These are phyloP conservation scores for Catostylus mosaicus DNA, from an alignment of 30 jellyfish, hydroid and myxozoan genomes.

Conservation along the genomic window DNA sequence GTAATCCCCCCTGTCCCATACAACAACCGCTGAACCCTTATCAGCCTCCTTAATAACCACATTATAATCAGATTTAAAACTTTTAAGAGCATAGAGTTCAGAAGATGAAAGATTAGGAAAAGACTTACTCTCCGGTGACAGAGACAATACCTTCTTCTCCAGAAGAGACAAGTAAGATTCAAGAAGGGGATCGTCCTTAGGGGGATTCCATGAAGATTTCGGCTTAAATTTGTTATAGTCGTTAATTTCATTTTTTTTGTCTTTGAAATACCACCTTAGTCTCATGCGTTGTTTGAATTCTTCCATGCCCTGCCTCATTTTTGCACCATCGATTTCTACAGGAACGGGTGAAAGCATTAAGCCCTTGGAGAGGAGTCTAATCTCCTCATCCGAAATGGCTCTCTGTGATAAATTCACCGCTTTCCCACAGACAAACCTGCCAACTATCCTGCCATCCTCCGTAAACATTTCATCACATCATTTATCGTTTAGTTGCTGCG, in stretches of 20 bases:
- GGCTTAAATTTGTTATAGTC: background rate
- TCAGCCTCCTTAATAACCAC: conserved; percentile 48
- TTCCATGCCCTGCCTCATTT: background rate
- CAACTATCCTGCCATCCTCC: conserved; percentile 5
- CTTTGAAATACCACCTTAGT: background rate
- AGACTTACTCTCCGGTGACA: conserved; percentile 38
- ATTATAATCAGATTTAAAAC: conserved; percentile 11
- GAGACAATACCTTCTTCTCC: conserved; percentile 31
- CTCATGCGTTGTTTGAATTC: background rate
- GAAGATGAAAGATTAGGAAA: conserved; percentile 10
- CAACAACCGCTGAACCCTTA: conserved; percentile 60
- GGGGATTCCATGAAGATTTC: conserved; percentile 14
- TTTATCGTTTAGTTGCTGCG: background rate
- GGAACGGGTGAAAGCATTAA: background rate
- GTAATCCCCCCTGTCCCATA: conserved; percentile 65
- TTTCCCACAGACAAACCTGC: background rate
- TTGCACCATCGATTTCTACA: background rate
- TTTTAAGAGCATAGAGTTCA: conserved; percentile 29
- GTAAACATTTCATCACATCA: background rate
- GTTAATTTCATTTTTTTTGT: background rate
- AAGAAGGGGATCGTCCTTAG: conserved; percentile 6
- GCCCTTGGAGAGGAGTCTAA: conserved; percentile 11
- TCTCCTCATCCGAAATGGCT: conserved; percentile 10
- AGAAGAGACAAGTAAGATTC: conserved; percentile 13
- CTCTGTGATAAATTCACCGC: conserved; percentile 6